These are phyloP conservation scores for Drosophila orena DNA, from an alignment of 1,140 invertebrate genomes.

Conservation along the genomic window DNA sequence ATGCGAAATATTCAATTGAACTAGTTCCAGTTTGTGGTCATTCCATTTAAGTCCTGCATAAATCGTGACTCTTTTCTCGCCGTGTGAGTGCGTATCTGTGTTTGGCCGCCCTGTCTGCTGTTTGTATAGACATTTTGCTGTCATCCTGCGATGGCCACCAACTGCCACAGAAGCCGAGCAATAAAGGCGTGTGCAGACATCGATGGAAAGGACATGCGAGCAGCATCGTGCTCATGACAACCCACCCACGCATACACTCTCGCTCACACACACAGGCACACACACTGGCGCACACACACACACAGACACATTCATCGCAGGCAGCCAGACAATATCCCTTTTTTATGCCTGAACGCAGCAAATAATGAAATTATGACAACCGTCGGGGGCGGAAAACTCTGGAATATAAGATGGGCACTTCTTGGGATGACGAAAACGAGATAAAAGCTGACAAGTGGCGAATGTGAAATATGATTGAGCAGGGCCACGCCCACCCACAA, in stretches of 20 bases:
- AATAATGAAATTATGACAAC: constrained; percentile 79
- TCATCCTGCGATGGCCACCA: constrained; percentile 44
- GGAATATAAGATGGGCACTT: constrained; percentile 45
- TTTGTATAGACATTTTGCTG: constrained; percentile 53
- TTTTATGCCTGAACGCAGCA: constrained; percentile 77
- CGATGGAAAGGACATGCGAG: constrained; percentile 37
- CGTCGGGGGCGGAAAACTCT: neutral
- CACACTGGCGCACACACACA: no score
- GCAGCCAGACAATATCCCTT: constrained; percentile 68
- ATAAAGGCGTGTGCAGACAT: constrained; percentile 53
- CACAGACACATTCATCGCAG: constrained; percentile 11
- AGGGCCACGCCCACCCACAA: constrained; percentile 19
- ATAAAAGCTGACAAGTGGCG: constrained; percentile 73
- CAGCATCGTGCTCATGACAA: constrained; percentile 50
- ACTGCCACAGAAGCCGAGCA: constrained; percentile 36
- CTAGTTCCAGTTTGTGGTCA: neutral
- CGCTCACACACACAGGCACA: constrained; percentile 17
- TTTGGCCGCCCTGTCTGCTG: constrained; percentile 23
- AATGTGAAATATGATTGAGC: constrained; percentile 66
- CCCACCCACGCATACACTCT: constrained; percentile 20
- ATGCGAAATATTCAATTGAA: no score
- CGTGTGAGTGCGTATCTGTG: constrained; percentile 13
- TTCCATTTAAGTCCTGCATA: neutral
- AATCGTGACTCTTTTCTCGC: neutral
- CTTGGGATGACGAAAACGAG: constrained; percentile 44